Conservation (phyloP, 2,888 invertebrate species). For the Panzeria rudis region DNA sequence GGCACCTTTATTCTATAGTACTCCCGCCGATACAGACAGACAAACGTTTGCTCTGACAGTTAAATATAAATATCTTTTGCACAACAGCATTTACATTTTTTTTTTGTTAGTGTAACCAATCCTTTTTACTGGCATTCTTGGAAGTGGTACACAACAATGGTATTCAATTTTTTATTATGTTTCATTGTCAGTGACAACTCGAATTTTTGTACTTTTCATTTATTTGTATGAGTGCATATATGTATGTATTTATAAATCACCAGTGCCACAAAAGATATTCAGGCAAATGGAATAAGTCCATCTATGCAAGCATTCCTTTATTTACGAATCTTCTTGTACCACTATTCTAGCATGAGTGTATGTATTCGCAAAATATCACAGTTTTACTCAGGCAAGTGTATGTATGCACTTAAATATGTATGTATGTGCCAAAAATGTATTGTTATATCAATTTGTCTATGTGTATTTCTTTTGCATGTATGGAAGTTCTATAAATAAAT, state of each 20-base stretch:
- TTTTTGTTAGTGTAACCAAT: constrained; percentile 17
- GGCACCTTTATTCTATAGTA: constrained; percentile 27
- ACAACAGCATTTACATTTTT: constrained; percentile 23
- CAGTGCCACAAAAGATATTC: constrained; percentile 34
- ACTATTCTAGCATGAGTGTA: constrained; percentile 19
- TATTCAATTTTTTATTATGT: constrained; percentile 73
- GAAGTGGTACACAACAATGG: constrained; percentile 72
- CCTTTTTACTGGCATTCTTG: constrained; percentile 49
- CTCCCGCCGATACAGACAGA: background rate
- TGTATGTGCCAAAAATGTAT: background rate
- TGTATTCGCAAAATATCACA: background rate
- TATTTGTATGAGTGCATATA: background rate
- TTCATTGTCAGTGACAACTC: constrained; percentile 68
- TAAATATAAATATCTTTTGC: constrained; percentile 24
- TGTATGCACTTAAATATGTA: background rate
- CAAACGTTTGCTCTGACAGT: background rate
- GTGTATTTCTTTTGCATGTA: background rate
- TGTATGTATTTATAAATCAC: constrained; percentile 17
- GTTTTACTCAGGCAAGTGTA: background rate
- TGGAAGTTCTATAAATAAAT: background rate
- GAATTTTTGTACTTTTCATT: constrained; percentile 5
- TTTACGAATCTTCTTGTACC: constrained; percentile 9
- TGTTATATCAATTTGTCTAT: constrained; percentile 17
- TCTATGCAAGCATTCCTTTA: constrained; percentile 5
- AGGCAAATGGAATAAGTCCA: background rate